phyloP scores from a whole-genome alignment of 2,797 vertebrate genomes.

The Taeniopygia guttata region DNA sequence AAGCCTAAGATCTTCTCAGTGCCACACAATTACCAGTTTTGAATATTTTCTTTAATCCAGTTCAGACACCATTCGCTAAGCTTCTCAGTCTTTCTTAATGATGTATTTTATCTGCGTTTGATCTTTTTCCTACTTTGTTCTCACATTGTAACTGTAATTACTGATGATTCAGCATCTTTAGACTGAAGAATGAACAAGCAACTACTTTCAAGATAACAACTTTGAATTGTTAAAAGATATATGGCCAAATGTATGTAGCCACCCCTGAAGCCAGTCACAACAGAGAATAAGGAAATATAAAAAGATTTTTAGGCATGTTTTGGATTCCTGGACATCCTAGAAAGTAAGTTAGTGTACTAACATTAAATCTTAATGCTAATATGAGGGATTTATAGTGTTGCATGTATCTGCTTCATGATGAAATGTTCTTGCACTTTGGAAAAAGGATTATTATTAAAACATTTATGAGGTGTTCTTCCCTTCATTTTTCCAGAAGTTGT shows the following conservation, averaged over 20 bases:
- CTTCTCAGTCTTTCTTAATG: neutral
- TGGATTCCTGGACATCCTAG: neutral
- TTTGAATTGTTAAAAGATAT: neutral
- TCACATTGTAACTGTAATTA: neutral
- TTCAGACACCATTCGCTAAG: neutral
- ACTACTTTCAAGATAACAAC: neutral
- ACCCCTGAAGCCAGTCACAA: neutral
- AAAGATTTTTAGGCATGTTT: neutral
- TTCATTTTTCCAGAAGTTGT: neutral
- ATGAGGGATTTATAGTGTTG: neutral
- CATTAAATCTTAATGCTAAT: neutral
- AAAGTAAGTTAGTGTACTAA: neutral
- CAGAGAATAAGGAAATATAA: neutral
- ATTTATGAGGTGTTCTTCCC: neutral
- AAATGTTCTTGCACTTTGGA: neutral
- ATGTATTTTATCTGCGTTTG: neutral
- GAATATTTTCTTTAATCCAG: constrained; percentile 7
- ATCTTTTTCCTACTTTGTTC: neutral
- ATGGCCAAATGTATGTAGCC: neutral
- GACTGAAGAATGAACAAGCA: neutral
- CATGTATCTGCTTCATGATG: neutral
- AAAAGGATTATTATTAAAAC: neutral
- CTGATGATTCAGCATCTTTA: neutral
- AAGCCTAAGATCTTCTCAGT: neutral
- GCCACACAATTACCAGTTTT: neutral